Evolutionary conservation across 1,140 invertebrate species (phyloP).

Genomic region (Lucilia sericata): DNA sequence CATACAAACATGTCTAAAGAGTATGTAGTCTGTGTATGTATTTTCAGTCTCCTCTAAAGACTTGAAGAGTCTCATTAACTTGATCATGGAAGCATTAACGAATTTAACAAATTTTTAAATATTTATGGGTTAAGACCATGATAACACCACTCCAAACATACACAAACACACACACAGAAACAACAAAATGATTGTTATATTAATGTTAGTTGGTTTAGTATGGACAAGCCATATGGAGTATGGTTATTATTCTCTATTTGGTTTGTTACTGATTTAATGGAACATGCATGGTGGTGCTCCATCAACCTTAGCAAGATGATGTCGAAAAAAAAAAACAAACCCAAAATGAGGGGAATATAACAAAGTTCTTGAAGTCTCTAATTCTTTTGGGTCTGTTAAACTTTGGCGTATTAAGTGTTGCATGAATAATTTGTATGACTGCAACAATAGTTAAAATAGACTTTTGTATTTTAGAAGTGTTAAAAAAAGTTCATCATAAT

Average conservation of each 20-base stretch:
- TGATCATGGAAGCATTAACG: conserved; percentile 10
- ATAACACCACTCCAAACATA: background rate
- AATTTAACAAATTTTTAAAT: conserved; percentile 18
- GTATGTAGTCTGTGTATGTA: background rate
- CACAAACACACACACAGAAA: background rate
- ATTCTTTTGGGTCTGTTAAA: conserved; percentile 5
- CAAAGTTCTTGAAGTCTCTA: background rate
- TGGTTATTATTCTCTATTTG: background rate
- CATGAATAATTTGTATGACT: background rate
- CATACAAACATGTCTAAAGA: background rate
- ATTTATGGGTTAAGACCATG: conserved; percentile 10
- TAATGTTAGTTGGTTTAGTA: background rate
- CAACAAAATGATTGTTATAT: background rate
- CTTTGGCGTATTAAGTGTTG: background rate
- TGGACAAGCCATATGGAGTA: no score
- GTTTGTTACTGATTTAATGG: background rate
- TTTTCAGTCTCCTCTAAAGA: background rate
- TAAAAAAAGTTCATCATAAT: no score
- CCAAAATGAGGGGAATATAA: background rate
- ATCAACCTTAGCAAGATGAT: background rate
- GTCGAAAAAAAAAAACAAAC: background rate
- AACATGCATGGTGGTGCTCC: background rate
- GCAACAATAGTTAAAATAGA: no score
- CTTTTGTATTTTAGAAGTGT: no score
- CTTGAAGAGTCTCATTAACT: background rate